Evolutionary conservation across 2,888 invertebrate species (phyloP).

Genomic region (Agrotis segetum): DNA sequence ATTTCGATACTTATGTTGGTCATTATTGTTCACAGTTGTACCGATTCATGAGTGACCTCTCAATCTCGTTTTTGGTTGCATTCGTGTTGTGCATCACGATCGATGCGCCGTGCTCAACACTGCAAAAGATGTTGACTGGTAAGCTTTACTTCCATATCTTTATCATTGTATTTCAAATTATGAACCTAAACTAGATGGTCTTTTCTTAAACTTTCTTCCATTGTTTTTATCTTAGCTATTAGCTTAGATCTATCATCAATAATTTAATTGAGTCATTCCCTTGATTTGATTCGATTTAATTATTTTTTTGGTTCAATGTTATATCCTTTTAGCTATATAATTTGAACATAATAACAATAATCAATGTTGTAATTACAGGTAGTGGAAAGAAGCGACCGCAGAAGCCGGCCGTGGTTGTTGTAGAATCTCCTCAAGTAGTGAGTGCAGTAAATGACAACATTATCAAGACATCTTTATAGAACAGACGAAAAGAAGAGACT

Average conservation of each 20-base stretch:
- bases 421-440: slow-evolving; percentile 51
- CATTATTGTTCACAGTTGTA: slow-evolving; percentile 70
- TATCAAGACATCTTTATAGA: slow-evolving; percentile 64
- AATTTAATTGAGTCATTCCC: background rate
- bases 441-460: slow-evolving; percentile 38
- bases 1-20: background rate
- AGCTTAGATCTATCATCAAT: too few species aligned
- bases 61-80: slow-evolving; percentile 70
- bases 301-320: too few species aligned
- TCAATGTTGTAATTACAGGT: slow-evolving; percentile 46
- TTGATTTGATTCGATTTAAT: too few species aligned
- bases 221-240: background rate
- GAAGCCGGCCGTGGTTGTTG: slow-evolving; percentile 39
- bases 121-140: slow-evolving; percentile 79
- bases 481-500: slow-evolving; percentile 13
- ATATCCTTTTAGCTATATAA: too few species aligned
- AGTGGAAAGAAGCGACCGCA: slow-evolving; percentile 59
- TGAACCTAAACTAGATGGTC: background rate
- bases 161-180: background rate
- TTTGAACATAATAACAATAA: background rate
- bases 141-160: slow-evolving; percentile 23
- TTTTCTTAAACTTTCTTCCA: background rate
- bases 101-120: slow-evolving; percentile 80
- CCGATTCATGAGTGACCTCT: slow-evolving; percentile 72
- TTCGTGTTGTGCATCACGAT: slow-evolving; percentile 76